phyloP scores from a whole-genome alignment of 1,140 invertebrate genomes.

The Caenorhabditis elegans region WBcel235 BX284605.5:11614501-11615000 shows the following conservation, averaged over 20 bases:
- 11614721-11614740: too few species aligned
- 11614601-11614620: slow-evolving; percentile 44
- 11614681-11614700: too few species aligned
- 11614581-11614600: slow-evolving; percentile 50
- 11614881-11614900: background rate
- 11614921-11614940: background rate
- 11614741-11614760: background rate
- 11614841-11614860: background rate
- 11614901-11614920: background rate
- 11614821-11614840: slow-evolving; percentile 10
- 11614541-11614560: slow-evolving; percentile 52
- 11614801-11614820: background rate
- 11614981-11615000: background rate
- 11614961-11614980: background rate
- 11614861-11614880: slow-evolving; percentile 4
- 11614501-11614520: slow-evolving; percentile 45
- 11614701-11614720: too few species aligned
- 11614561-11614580: slow-evolving; percentile 49
- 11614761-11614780: background rate
- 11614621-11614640: slow-evolving; percentile 18
- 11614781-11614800: background rate
- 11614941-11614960: background rate
- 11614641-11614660: background rate
- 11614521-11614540: slow-evolving; percentile 45
- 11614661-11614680: background rate